phyloP scores from a whole-genome alignment of 2,888 invertebrate species.

The Hymenopus coronatus region DNA sequence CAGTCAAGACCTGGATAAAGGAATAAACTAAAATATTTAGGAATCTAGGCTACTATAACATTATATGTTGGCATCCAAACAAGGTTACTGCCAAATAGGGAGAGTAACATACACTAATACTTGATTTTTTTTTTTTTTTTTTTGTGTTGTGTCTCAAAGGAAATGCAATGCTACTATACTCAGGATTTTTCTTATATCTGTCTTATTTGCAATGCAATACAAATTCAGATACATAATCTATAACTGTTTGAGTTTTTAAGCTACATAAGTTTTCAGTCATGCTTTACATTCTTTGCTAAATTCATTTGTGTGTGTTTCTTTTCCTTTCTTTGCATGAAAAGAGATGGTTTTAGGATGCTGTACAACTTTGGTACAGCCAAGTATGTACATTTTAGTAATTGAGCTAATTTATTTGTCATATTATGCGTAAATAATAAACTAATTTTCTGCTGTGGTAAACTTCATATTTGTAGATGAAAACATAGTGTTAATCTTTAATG shows the following conservation, averaged over 20 bases:
- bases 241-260: not conserved
- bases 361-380: not conserved
- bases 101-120: no score
- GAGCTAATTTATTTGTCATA: not conserved
- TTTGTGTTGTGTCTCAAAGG: no score
- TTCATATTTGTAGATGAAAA: not conserved
- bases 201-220: no score
- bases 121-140: no score
- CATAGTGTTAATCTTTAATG: not conserved
- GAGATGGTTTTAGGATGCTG: not conserved
- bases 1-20: no score
- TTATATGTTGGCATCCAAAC: no score
- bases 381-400: not conserved
- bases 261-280: not conserved
- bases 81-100: no score
- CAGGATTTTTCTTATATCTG: no score
- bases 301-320: no score
- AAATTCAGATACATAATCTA: not conserved
- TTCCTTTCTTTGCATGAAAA: not conserved
- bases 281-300: not conserved
- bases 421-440: not conserved
- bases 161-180: no score
- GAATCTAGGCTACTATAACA: no score
- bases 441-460: not conserved
- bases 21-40: no score